Percentiles rank a stretch among this genome's conserved stretches.
Evolutionary conservation across 1,140 invertebrate species (phyloP).

Genomic region (Aphis gossypii): DNA sequence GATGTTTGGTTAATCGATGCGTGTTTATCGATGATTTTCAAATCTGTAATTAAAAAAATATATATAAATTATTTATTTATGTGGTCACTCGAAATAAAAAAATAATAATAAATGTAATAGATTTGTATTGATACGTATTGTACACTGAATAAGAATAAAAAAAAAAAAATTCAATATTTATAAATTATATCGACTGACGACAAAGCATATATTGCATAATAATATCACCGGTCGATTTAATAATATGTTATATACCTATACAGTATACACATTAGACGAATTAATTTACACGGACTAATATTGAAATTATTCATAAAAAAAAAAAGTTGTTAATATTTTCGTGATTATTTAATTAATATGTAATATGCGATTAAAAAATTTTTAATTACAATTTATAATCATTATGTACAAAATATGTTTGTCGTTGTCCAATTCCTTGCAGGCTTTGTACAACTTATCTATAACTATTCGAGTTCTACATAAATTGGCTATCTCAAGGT

Average conservation of each 20-base stretch:
- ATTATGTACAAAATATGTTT: not conserved
- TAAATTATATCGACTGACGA: not conserved
- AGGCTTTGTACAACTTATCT: not conserved
- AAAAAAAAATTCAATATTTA: not conserved
- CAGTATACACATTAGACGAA: not conserved
- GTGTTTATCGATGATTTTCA: too few relatives aligned
- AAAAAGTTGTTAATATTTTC: not conserved
- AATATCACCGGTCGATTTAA: not conserved
- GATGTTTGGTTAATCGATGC: too few relatives aligned
- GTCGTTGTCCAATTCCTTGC: not conserved
- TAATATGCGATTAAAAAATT: not conserved
- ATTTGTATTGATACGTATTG: too few relatives aligned
- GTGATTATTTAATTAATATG: not conserved
- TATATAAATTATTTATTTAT: too few relatives aligned
- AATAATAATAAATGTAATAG: too few relatives aligned
- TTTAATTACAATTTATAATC: not conserved
- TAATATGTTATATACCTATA: too few relatives aligned
- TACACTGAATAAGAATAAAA: too few relatives aligned
- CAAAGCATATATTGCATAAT: not conserved
- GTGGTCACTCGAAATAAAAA: too few relatives aligned
- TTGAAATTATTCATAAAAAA: not conserved
- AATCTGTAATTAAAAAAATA: too few relatives aligned
- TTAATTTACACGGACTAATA: not conserved
- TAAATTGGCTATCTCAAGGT: not conserved
- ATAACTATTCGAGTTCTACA: not conserved